Base-by-base conservation (phyloP, 2,113 vertebrate species). In the Chamaetylas fuelleborni region DNA sequence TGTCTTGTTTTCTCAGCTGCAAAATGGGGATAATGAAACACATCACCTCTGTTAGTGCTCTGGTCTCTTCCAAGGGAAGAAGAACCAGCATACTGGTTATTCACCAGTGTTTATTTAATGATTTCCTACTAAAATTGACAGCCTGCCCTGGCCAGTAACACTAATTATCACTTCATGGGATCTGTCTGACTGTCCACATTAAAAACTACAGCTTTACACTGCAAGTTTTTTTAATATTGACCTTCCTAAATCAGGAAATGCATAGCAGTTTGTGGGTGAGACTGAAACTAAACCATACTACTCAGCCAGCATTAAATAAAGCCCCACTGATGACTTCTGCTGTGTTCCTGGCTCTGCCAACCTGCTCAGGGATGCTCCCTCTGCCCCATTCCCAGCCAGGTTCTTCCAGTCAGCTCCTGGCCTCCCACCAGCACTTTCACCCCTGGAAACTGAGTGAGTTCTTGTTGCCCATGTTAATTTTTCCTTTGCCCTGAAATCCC, bases 1-100 rank as follows among this genome's bases (percentile, higher is more conserved):
- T 28, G 43, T 29, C 66, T 77, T 82, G 90, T 92, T 92, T 95
- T 45, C 90, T 91, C 82, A 82, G 90, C 70, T 90, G 71, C 81
- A 62, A 82, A 93, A 90, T 14, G 13, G n/a, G 53, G 28, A 80
- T 76, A 88, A 93, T 40, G n/a, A 87, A 93, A 93, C 54, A 61
- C 61, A 89, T 69, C 14, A 1, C 67, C 64, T 79, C 78, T 90
- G 81, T 33, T 54, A 38, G 43, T 79, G 62, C 62, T 57, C 54
- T 61, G 58, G 22, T 80, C 25, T 80, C 81, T 61, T 58, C 58
- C 1, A 2, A 82, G 28, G 88, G 62, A 78, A 87, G 86, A 81
- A 40, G 40, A 80, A 58, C 26, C 50, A 88, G 33, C 48, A 42
- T 13, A 5, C 1, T 69, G 42, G 58, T 62, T 86, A 80, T 82